phyloP scores from a whole-genome alignment of 2,113 vertebrate species.

The Steatornis caripensis region DNA sequence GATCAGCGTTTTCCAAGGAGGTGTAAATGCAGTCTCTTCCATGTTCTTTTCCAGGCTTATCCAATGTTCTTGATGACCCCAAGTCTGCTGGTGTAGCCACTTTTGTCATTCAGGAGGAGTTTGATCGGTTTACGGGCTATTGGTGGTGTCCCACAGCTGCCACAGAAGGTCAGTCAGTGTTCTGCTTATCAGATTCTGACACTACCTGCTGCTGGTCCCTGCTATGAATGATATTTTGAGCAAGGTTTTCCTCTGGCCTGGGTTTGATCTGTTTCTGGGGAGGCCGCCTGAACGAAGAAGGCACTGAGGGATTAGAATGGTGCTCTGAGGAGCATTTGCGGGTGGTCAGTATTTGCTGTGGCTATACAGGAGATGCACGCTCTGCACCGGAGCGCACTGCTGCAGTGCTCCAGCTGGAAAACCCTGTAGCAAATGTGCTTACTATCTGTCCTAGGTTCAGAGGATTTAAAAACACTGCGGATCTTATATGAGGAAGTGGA shows the following conservation, averaged over 20 bases:
- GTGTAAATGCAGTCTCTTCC: background rate
- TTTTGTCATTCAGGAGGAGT: conserved; percentile 98
- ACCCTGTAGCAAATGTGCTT: background rate
- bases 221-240: background rate
- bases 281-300: background rate
- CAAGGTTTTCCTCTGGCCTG: background rate
- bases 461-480: conserved; percentile 80
- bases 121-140: conserved; percentile 95
- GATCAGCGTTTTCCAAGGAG: background rate
- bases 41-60: conserved; percentile 73
- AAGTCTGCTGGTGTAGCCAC: conserved; percentile 95
- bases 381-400: background rate
- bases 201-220: background rate
- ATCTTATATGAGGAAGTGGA: conserved; percentile 96
- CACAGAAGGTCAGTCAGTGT: conserved; percentile 77
- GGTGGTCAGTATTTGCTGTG: background rate
- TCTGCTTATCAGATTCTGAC: background rate
- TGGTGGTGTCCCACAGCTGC: conserved; percentile 92
- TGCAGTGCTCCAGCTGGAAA: background rate
- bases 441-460: conserved; percentile 67
- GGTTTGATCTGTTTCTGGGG: background rate
- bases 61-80: conserved; percentile 90
- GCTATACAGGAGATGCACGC: background rate
- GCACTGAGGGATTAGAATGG: background rate
- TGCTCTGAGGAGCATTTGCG: background rate